Evolutionary conservation across 2,888 invertebrate genomes (phyloP).

Genomic region (Apamea crenata): DNA sequence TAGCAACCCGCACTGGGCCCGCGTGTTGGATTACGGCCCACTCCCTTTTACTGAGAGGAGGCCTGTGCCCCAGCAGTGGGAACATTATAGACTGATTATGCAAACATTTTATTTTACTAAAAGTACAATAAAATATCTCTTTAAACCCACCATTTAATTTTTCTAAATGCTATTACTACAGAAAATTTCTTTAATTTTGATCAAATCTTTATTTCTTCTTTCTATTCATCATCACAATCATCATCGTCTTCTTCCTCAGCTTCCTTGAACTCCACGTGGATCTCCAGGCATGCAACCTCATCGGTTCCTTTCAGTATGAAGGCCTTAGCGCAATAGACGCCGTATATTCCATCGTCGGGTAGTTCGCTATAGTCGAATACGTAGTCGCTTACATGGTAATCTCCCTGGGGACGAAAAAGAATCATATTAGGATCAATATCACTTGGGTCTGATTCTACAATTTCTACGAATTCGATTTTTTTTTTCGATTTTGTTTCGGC

Average conservation of each 20-base stretch:
- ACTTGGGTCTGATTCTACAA: too few species aligned
- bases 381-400: constrained; percentile 21
- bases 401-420: constrained; percentile 36
- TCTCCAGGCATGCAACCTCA: constrained; percentile 52
- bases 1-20: not conserved
- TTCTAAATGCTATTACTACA: not conserved
- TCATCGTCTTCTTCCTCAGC: constrained; percentile 40
- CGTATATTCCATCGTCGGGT: constrained; percentile 39
- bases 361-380: constrained; percentile 54
- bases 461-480: too few species aligned
- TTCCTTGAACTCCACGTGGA: constrained; percentile 49
- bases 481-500: too few species aligned
- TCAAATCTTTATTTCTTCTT: not conserved
- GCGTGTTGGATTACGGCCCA: not conserved
- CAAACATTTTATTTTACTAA: not conserved
- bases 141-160: not conserved
- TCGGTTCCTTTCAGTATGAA: constrained; percentile 12
- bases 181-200: not conserved
- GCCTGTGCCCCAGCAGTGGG: not conserved
- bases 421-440: not conserved
- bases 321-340: constrained; percentile 26
- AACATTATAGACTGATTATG: not conserved
- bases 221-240: constrained; percentile 44
- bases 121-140: not conserved
- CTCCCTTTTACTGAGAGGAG: not conserved